Base-by-base conservation (phyloP, 1,140 invertebrate species). In the Ostrea edulis region DNA sequence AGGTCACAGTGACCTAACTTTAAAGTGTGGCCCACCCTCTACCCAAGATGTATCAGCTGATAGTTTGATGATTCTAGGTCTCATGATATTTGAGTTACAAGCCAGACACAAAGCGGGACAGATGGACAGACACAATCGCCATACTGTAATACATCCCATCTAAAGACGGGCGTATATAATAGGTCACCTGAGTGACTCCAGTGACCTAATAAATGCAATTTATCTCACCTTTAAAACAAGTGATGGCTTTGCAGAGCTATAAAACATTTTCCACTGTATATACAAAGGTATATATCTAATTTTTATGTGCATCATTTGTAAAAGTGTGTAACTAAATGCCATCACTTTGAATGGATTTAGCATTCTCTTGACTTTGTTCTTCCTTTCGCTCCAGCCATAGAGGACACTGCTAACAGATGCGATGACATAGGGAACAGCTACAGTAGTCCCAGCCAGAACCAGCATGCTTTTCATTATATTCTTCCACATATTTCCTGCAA, bases 261-360 rank as follows among this genome's bases (percentile, higher is more conserved):
- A 94, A 87, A 92, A 94, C n/a, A 87, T 84, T 22, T 90, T 93
- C 93, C 92, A 94, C 52, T 90, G 89, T 5, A 94, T 58, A 68
- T 91, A 93, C 8, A 94, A 84, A 5, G 88, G 65, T 55, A 90
- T 55, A 91, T 92, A 94, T 84, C 91, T 92, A 22, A 93, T 52
- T 29, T 88, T 89, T 12, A 87, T 89, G 22, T 92, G 77, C 71
- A 95, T 55, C 71, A 92, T 91, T 51, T 93, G 92, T 35, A 94
- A 71, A 4, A 94, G 25, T 7, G 91, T 87, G 85, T 92, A 92
- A 90, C 93, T 95, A 11, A 95, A 87, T 25, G 91, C 91, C 90
- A 91, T 93, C 35, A 95, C 94, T 92, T 93, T 94, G n/a, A 91
- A 89, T 25, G 94, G 94, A 87, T 90, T 89, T 12, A 95, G 89